Evolutionary conservation across 2,797 vertebrate genomes (phyloP).

Genomic region (Leontopithecus rosalia): DNA sequence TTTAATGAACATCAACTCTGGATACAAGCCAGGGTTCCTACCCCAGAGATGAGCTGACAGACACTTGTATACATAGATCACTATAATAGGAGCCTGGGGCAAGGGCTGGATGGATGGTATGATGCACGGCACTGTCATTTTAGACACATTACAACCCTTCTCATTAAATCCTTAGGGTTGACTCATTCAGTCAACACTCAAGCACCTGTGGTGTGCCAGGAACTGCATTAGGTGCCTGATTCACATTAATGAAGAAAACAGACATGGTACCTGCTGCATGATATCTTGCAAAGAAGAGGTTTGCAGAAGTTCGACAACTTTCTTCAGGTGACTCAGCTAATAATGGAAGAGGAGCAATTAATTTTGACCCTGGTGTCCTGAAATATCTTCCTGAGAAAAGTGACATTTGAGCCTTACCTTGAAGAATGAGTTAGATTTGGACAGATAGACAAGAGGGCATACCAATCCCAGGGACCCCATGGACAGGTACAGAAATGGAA

Average conservation of each 20-base stretch:
- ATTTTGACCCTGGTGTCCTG: neutral
- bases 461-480: neutral
- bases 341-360: neutral
- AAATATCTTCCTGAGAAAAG: neutral
- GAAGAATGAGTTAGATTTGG: neutral
- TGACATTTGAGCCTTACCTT: neutral
- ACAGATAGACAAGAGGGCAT: neutral
- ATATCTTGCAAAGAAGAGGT: neutral
- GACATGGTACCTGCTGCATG: neutral
- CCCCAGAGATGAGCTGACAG: neutral
- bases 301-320: neutral
- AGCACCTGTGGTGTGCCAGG: neutral
- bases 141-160: neutral
- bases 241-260: neutral
- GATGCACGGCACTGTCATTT: neutral
- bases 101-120: no score
- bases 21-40: neutral
- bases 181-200: neutral
- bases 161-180: neutral
- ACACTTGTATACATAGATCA: accelerated
- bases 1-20: neutral
- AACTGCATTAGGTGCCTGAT: neutral
- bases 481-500: neutral
- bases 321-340: neutral
- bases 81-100: neutral